Evolutionary conservation across 2,888 invertebrate species (phyloP).

Genomic region (Chalcis sispes): DNA sequence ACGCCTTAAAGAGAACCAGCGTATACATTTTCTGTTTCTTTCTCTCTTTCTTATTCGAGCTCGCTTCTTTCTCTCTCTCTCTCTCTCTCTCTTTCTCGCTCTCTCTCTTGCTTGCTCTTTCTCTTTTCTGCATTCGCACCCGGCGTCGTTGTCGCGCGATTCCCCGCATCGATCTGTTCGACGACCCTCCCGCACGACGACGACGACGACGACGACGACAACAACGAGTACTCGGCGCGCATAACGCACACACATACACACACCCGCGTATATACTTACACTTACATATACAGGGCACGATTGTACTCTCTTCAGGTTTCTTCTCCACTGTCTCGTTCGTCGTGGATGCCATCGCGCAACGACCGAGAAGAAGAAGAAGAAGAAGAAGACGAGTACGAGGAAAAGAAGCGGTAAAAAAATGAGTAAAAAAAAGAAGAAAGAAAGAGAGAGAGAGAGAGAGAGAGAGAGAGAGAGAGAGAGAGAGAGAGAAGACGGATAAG

Average conservation of each 20-base stretch:
- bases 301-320: slow-evolving; percentile 36
- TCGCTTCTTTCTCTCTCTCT: slow-evolving; percentile 2
- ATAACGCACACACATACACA: too few relatives aligned
- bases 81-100: slow-evolving; percentile 1
- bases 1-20: neutral
- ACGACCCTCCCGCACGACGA: slow-evolving; percentile 46
- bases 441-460: neutral
- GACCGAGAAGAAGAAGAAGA: slow-evolving; percentile 40
- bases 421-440: neutral
- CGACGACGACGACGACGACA: too few relatives aligned
- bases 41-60: too few relatives aligned
- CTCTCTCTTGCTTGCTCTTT: neutral
- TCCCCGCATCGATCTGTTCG: slow-evolving; percentile 53
- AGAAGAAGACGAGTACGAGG: slow-evolving; percentile 10
- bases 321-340: too few relatives aligned
- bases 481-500: neutral
- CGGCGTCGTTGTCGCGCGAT: slow-evolving; percentile 43
- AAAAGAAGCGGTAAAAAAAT: neutral
- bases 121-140: slow-evolving; percentile 35
- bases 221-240: slow-evolving; percentile 25
- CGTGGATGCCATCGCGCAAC: slow-evolving; percentile 28
- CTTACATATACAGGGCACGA: too few relatives aligned
- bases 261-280: too few relatives aligned
- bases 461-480: too few relatives aligned
- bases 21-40: neutral